Percentiles rank a stretch among this genome's conserved stretches.
Conservation (phyloP, 2,888 invertebrate genomes). For the Tuberolachnus salignus region DNA sequence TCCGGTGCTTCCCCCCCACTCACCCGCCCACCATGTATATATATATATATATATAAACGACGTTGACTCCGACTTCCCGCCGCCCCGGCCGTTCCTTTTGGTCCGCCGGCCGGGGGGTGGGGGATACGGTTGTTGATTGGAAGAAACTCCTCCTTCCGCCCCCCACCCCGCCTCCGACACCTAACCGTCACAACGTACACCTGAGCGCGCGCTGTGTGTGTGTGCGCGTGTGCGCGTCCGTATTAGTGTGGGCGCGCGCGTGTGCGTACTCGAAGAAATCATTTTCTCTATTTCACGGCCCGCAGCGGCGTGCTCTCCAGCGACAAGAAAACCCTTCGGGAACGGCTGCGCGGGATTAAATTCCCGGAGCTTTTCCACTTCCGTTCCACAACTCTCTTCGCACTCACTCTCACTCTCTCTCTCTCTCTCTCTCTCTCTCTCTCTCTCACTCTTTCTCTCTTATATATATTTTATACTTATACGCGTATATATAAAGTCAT, state of each 20-base stretch:
- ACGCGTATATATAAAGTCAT: too few species aligned
- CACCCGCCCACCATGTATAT: not conserved
- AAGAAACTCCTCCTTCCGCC: not conserved
- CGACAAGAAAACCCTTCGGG: conserved; percentile 24
- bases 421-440: not conserved
- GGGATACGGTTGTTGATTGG: conserved; percentile 29
- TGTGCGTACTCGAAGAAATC: conserved; percentile 29
- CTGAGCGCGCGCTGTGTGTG: too few species aligned
- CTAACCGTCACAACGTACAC: too few species aligned
- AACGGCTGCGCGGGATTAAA: conserved; percentile 41
- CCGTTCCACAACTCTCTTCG: too few species aligned
- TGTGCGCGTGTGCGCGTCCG: not conserved
- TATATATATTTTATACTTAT: not conserved
- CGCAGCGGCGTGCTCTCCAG: not conserved
- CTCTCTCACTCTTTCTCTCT: not conserved
- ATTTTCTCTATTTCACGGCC: conserved; percentile 34
- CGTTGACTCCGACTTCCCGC: conserved; percentile 29
- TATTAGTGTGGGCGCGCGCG: not conserved
- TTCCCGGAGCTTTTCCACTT: conserved; percentile 21
- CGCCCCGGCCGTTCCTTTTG: not conserved
- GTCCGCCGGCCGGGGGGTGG: too few species aligned
- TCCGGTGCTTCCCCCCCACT: too few species aligned
- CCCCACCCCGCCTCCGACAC: too few species aligned
- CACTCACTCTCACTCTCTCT: not conserved
- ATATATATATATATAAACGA: conserved; percentile 11